A percentile compares a stretch with the other conserved stretches of the same genome.
Evolutionary conservation across 2,888 invertebrate genomes (phyloP).

Genomic region (Leucoptera coffeella): DNA sequence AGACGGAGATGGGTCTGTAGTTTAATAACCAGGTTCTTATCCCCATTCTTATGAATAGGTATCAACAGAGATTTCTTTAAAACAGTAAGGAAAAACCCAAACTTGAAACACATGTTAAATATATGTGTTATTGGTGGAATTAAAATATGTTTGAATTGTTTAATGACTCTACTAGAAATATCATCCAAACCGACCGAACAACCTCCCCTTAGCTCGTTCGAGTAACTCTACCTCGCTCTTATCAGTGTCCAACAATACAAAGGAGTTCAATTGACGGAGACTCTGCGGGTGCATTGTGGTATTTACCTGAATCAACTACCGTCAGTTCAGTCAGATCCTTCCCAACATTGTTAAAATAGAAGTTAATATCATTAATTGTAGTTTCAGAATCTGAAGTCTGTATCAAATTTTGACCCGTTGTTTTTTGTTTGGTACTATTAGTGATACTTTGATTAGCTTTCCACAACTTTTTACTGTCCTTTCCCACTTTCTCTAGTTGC

Average conservation of each 20-base stretch:
- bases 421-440: background rate
- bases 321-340: background rate
- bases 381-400: background rate
- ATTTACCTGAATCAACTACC: background rate
- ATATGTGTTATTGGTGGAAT: conserved; percentile 2
- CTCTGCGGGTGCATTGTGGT: too few species aligned
- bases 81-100: background rate
- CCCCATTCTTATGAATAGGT: conserved; percentile 2
- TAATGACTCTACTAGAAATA: conserved; percentile 1
- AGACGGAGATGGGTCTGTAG: conserved; percentile 4
- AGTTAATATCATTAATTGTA: background rate
- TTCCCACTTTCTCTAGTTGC: background rate
- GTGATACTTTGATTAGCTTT: background rate
- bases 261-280: background rate
- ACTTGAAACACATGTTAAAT: conserved; percentile 1
- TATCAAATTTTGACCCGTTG: background rate
- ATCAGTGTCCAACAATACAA: background rate
- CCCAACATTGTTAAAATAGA: background rate
- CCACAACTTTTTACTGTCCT: too few species aligned
- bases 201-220: background rate
- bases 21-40: conserved; percentile 1
- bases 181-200: conserved; percentile 2
- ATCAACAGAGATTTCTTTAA: conserved; percentile 1
- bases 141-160: background rate
- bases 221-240: background rate